Evolutionary conservation across 1,140 invertebrate genomes (phyloP).

Genomic region (Drosophila pandora): DNA sequence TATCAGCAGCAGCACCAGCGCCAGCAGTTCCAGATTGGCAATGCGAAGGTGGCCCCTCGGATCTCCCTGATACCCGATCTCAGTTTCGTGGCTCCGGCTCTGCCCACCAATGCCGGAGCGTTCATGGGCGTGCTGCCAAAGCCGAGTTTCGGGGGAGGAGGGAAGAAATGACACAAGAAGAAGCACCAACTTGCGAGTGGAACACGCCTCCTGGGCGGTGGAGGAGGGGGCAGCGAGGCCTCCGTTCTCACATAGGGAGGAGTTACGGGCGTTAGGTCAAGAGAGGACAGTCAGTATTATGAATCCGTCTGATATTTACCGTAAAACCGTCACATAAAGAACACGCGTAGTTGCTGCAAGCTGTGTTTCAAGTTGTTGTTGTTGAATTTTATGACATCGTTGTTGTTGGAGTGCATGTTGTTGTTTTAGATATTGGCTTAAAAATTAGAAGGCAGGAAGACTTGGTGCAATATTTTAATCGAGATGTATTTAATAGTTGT

Average conservation of each 20-base stretch:
- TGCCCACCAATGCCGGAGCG: constrained; percentile 72
- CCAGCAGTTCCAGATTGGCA: constrained; percentile 72
- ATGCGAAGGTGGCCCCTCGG: constrained; percentile 80
- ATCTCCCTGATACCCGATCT: constrained; percentile 84
- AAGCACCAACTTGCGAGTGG: constrained; percentile 34
- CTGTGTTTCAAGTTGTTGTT: constrained; percentile 42
- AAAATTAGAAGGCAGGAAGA: neutral
- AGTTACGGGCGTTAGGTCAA: neutral
- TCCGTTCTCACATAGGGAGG: constrained; percentile 57
- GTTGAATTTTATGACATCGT: constrained; percentile 28
- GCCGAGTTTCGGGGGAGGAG: constrained; percentile 66
- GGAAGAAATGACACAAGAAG: constrained; percentile 75
- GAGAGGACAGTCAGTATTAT: constrained; percentile 69
- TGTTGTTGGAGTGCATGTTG: constrained; percentile 41
- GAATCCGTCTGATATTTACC: constrained; percentile 77
- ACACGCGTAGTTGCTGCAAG: constrained; percentile 32
- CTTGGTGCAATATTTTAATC: constrained; percentile 54
- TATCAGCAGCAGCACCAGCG: constrained; percentile 66
- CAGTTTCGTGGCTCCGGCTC: constrained; percentile 84
- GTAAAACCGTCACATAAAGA: constrained; percentile 46
- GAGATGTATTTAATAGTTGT: constrained; percentile 11
- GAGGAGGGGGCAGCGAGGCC: constrained; percentile 32
- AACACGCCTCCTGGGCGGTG: constrained; percentile 29
- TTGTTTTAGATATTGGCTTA: constrained; percentile 30
- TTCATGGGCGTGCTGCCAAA: constrained; percentile 76